Base-by-base conservation (phyloP, 2,888 invertebrate genomes). In the Drosophila infuscata region DNA sequence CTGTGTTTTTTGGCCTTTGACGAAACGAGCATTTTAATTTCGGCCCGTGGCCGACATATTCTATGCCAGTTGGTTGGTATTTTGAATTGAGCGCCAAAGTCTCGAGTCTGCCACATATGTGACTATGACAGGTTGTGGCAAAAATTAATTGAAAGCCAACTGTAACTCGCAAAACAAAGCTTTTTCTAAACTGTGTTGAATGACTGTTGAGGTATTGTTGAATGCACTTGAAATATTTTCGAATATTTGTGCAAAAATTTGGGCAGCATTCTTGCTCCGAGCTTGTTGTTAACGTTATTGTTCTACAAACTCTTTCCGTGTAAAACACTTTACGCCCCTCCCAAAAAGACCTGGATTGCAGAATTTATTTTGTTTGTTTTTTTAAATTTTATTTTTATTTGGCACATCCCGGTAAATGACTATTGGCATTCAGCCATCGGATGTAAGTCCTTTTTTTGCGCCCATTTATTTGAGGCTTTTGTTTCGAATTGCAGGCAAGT, bases 11-110 rank as follows among this genome's bases (percentile, higher is more conserved):
- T 80, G 63, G 65, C 56, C 70, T 79, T 81, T 76, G 76, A 74
- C 79, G 79, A 65, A 68, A 73, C 67, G 63, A 61, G 86, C 82
- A 88, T 88, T 88, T 78, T 83, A 88, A 86, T 85, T 80, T 83
- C 82, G 73, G 88, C 78, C 83, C 83, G 78, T 86, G 83, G 75
- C 74, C 73, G 59, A 70, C 25, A 62, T 58, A 11, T 38, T 69
- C 41, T 69, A 75, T 72, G 71, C 60, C 71, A 78, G 72, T 49
- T 51, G 8, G 20, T 30, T 20, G 52, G 15, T 60, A 59, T 52
- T 80, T 68, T 56, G 74, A 67, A 58, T 71, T 69, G 32, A 53
- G 25, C 46, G 25, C 64, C 60, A 65, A 48, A 64, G 20, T 36
- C 51, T 43, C 8, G 8, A 57, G n/a, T 49, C 25, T 52, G 65